Base-by-base conservation (phyloP, 1,140 invertebrate species). In the Halictus rubicundus region DNA sequence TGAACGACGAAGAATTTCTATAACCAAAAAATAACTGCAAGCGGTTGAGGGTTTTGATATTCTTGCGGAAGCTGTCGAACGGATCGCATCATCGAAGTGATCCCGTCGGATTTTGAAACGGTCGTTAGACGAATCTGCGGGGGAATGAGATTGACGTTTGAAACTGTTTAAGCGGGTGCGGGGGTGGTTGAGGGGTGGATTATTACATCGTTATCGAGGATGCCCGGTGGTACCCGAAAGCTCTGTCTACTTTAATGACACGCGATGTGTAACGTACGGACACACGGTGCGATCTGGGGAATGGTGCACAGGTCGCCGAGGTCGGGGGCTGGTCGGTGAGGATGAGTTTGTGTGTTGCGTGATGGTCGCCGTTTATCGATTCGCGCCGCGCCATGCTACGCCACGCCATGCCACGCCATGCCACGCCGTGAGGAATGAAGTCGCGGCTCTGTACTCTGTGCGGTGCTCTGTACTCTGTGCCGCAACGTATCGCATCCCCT, bases 321-420 rank as follows among this genome's bases (percentile, higher is more conserved):
- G 68, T 78, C 61, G 68, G 64, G 74, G 32, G 49, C 42, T 69
- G 57, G 71, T 61, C 39, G 75, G 68, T 10, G 71, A 65, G 66
- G 78, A 79, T 79, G 71, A 72, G 76, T 61, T 72, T 61, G 68
- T 83, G 68, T 78, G 84, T 81, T 78, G 82, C 60, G 80, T 81
- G 80, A 71, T 81, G 77, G 79, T 84, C 73, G 80, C 68, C 79
- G 78, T 80, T 87, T 88, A 88, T 88, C 86, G 86, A 88, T 88
- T 85, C 78, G 80, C 72, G 75, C 63, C 59, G 21, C 54, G 54
- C 54, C 49, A 16, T 16, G 49, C 32, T 75, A 78, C 69, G 75
- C 63, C 59, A 21, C 54, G 54, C 54, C 49, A 16, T 5, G 32
- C 32, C 32, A 32, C 5, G 32, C 32, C 32, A 32, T 3, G 32